These are phyloP conservation scores for Agriopis aurantiaria DNA, from an alignment of 2,888 invertebrate genomes.

Conservation along the genomic window DNA sequence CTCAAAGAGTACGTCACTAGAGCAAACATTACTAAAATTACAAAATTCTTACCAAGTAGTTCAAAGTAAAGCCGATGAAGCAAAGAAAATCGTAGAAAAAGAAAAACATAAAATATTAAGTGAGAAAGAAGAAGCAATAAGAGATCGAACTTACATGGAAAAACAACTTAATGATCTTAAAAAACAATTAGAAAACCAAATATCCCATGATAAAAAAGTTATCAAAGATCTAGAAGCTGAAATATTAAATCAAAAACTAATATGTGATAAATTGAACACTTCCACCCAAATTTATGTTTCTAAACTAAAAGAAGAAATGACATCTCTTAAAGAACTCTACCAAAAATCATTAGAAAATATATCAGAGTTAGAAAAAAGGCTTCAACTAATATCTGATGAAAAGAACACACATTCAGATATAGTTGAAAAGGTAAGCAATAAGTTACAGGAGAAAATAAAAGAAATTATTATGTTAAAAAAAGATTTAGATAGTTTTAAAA, in stretches of 20 bases:
- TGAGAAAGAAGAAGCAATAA: conserved; percentile 76
- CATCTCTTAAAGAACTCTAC: conserved; percentile 62
- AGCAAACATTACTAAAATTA: conserved; percentile 69
- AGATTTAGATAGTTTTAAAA: conserved; percentile 55
- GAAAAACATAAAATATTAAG: conserved; percentile 74
- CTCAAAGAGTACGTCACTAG: conserved; percentile 60
- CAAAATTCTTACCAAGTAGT: conserved; percentile 75
- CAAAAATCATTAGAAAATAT: conserved; percentile 58
- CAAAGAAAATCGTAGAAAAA: conserved; percentile 72
- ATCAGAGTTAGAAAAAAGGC: conserved; percentile 58
- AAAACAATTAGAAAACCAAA: conserved; percentile 64
- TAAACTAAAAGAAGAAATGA: conserved; percentile 68
- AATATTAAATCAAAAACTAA: conserved; percentile 70
- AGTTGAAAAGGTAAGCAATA: conserved; percentile 52
- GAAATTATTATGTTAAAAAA: conserved; percentile 60
- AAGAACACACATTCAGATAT: conserved; percentile 50
- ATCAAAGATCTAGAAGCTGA: conserved; percentile 73
- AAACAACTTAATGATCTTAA: conserved; percentile 62
- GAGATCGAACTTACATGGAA: conserved; percentile 64
- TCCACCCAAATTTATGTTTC: conserved; percentile 62
- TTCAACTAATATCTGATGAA: conserved; percentile 51
- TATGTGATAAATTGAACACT: conserved; percentile 68
- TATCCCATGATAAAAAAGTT: conserved; percentile 56
- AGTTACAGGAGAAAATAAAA: conserved; percentile 59
- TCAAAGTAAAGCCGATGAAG: conserved; percentile 76